Base-by-base conservation (phyloP, 2,888 invertebrate genomes). In the Heliconius hortense region DNA sequence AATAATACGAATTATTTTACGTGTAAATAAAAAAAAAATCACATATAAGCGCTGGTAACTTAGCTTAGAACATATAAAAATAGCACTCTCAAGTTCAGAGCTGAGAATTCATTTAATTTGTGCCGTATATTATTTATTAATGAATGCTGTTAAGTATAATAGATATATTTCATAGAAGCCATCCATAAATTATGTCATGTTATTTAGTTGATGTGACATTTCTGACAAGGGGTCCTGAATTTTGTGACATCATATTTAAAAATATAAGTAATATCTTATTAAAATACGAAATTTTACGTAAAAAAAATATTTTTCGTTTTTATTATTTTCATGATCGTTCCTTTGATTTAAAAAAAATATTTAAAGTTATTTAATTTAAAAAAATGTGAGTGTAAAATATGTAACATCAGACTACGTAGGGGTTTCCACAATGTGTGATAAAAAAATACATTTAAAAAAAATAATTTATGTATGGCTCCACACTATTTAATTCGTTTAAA, bases 21-120 rank as follows among this genome's bases (percentile, higher is more conserved):
- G 5, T 39, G 21, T 71, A 43, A 62, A 43, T 71, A 62, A n/a
- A 24, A 68, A 43, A 62, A 26, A 13, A 69, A 69, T 35, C 53
- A 69, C 69, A 69, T 28, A 48, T 39, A 60, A 71, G 60, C 60
- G 28, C 60, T 71, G 71, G 71, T 71, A 62, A 71, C 71, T 43
- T 60, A 71, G 26, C 60, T 68, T 62, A 71, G 3, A 31, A n/a
- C 18, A 39, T 62, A 21, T 62, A 71, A 60, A 62, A 71, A 71
- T 15, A 31, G 26, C 24, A 13, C 56, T 70, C 35, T 60, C 39
- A 1, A 62, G 26, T 62, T n/a, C n/a, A 56, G 69, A 56, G 31
- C 31, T 5, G 31, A 53, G 31, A 69, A n/a, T 56, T 56, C 24
- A 69, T 31, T 56, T 56, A 31, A 31, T 69, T 69, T 69, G 69